Evolutionary conservation across 2,113 vertebrate genomes (phyloP), one percentile per base, ranked within the genome.

Genomic region (Zootoca vivipara): DNA sequence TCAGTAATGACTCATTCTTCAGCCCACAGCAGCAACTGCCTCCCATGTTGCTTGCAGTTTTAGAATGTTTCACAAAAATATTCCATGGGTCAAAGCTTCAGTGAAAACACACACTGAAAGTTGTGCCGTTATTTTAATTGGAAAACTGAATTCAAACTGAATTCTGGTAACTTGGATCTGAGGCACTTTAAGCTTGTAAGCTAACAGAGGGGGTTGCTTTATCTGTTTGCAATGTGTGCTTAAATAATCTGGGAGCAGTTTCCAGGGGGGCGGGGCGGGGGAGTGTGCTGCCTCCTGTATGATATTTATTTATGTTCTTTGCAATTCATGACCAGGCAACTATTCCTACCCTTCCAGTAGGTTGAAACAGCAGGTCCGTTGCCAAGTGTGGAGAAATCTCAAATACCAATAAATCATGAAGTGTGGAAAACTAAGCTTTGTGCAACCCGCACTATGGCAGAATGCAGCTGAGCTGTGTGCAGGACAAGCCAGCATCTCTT

Each of bases 391-490:
- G 80, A 82, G 58, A 46, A 35, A 75, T 75, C 56, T 65, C 80
- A 67, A 83, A 77, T 42, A 38, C 52, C 58, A 83, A 88, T 75
- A 83, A 67, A 75, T 83, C 86, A 82, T 40, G 18, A 28, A 88
- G 56, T 56, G n/a, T 83, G n/a, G 42, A 85, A 75, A 77, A 64
- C 33, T 26, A n/a, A 24, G 35, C 84, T 40, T 7, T 42, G 58
- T 64, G 56, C 28, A 42, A 78, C 33, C 30, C 52, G 33, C 15
- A 26, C 12, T 75, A 22, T 38, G 83, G 52, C 4, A 22, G 83
- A 88, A 65, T 46, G 78, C 69, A 62, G 38, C 9, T 2, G 35
- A 38, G 69, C 18, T 20, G n/a, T 16, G 33, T n/a, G 26, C 6
- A 33, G 10, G 30, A 46, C 7, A 62, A 73, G 35, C 3, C 72